Evolutionary conservation across 2,888 invertebrate species (phyloP).

Genomic region (Macaria liturata): DNA sequence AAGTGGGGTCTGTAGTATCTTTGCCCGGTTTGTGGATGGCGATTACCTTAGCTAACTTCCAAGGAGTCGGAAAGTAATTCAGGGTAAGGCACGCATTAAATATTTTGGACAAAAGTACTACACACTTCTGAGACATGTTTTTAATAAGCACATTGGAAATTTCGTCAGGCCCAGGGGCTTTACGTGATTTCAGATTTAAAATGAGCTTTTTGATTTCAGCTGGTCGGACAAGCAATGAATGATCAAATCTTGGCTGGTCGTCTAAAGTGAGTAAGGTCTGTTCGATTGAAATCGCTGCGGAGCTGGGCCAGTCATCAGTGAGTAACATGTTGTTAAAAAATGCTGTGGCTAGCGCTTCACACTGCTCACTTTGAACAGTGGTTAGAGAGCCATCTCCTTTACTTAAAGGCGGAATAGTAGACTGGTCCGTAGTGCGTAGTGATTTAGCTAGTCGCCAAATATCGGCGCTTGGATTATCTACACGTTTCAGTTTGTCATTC

Average conservation of each 20-base stretch:
- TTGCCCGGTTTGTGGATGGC: constrained; percentile 13
- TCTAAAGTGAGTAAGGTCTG: background rate
- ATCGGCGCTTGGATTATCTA: no score
- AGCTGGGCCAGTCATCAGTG: background rate
- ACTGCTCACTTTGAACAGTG: background rate
- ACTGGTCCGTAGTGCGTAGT: no score
- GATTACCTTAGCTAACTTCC: constrained; percentile 14
- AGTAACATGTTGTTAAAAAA: constrained; percentile 1
- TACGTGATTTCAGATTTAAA: background rate
- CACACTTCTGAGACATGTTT: constrained; percentile 9
- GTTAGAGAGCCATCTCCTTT: background rate
- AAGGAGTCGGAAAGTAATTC: constrained; percentile 4
- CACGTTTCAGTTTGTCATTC: no score
- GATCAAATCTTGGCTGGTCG: background rate
- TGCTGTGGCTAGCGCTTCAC: background rate
- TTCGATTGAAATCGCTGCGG: background rate
- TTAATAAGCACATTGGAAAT: constrained; percentile 10
- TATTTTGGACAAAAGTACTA: constrained; percentile 7
- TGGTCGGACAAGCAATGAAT: background rate
- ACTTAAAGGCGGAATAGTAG: no score
- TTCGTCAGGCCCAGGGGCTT: constrained; percentile 9
- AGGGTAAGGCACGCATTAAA: constrained; percentile 10
- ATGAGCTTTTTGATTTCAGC: background rate
- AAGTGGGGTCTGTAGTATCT: background rate
- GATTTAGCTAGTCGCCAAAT: no score